Percentiles rank a stretch among this genome's conserved stretches.
phyloP scores from a whole-genome alignment of 1,140 invertebrate genomes.

The Campodea augens region DNA sequence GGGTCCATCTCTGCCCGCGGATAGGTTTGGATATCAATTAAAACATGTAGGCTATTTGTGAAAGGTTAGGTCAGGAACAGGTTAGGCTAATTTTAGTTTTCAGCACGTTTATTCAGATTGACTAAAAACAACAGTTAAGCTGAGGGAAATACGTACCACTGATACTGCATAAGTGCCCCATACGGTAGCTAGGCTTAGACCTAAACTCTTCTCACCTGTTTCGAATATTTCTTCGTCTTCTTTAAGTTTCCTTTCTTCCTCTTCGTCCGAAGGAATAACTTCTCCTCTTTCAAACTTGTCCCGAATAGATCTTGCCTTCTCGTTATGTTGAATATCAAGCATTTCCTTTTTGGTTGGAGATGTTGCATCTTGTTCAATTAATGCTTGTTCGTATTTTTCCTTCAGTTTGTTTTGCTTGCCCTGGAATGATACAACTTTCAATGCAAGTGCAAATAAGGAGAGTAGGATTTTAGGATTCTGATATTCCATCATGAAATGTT shows the following conservation, averaged over 20 bases:
- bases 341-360: constrained; percentile 10
- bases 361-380: constrained; percentile 39
- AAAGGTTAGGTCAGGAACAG: too few relatives aligned
- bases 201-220: constrained; percentile 38
- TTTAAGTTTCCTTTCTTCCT: constrained; percentile 28
- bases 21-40: too few relatives aligned
- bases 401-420: constrained; percentile 78
- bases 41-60: too few relatives aligned
- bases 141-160: too few relatives aligned
- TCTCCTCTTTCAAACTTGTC: constrained; percentile 68
- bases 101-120: too few relatives aligned
- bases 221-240: constrained; percentile 63
- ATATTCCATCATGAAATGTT: neutral
- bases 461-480: too few relatives aligned
- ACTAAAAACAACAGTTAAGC: too few relatives aligned
- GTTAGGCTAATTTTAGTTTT: too few relatives aligned
- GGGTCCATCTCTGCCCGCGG: too few relatives aligned
- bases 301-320: constrained; percentile 48
- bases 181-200: too few relatives aligned
- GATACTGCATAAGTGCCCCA: too few relatives aligned
- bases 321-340: constrained; percentile 24
- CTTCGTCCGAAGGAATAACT: constrained; percentile 23
- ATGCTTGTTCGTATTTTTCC: constrained; percentile 75
- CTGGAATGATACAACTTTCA: constrained; percentile 26
- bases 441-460: too few relatives aligned